Evolutionary conservation across 2,797 vertebrate species (phyloP).

Genomic region (Leptatherina wallacei): DNA sequence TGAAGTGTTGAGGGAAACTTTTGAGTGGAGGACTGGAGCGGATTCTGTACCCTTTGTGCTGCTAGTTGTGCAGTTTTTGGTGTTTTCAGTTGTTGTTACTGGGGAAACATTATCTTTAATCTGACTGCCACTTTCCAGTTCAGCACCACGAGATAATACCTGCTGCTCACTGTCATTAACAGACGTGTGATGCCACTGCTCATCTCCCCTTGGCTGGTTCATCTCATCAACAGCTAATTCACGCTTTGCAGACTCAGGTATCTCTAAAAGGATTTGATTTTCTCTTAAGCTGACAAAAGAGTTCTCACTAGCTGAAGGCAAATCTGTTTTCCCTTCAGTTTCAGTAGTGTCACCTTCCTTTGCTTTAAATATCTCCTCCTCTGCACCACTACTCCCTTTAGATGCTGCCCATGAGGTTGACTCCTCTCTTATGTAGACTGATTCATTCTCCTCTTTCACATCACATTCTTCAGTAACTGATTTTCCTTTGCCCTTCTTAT

Average conservation of each 20-base stretch:
- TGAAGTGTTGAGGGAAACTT: slow-evolving; percentile 50
- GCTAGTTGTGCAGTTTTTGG: slow-evolving; percentile 58
- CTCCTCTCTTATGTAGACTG: slow-evolving; percentile 63
- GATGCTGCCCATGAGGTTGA: slow-evolving; percentile 44
- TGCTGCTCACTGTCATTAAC: slow-evolving; percentile 69
- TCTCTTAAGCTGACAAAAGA: slow-evolving; percentile 55
- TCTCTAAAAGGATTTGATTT: slow-evolving; percentile 61
- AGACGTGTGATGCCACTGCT: slow-evolving; percentile 55
- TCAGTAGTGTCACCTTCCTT: slow-evolving; percentile 44
- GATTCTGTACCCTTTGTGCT: slow-evolving; percentile 75
- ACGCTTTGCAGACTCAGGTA: slow-evolving; percentile 47
- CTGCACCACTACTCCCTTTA: slow-evolving; percentile 43
- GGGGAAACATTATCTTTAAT: slow-evolving; percentile 75
- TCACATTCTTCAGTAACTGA: slow-evolving; percentile 71
- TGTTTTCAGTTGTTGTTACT: slow-evolving; percentile 66
- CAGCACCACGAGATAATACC: slow-evolving; percentile 45
- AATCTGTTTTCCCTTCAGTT: slow-evolving; percentile 55
- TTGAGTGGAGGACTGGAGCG: slow-evolving; percentile 60
- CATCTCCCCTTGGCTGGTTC: slow-evolving; percentile 63
- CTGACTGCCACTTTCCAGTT: slow-evolving; percentile 56
- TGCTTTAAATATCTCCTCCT: slow-evolving; percentile 51
- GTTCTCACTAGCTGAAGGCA: slow-evolving; percentile 47
- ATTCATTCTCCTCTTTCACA: slow-evolving; percentile 82
- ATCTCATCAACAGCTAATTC: slow-evolving; percentile 61
- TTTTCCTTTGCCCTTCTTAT: slow-evolving; percentile 59